These are phyloP conservation scores for Macrosoma leucophasiata DNA, from an alignment of 2,888 invertebrate genomes.

Conservation along the genomic window DNA sequence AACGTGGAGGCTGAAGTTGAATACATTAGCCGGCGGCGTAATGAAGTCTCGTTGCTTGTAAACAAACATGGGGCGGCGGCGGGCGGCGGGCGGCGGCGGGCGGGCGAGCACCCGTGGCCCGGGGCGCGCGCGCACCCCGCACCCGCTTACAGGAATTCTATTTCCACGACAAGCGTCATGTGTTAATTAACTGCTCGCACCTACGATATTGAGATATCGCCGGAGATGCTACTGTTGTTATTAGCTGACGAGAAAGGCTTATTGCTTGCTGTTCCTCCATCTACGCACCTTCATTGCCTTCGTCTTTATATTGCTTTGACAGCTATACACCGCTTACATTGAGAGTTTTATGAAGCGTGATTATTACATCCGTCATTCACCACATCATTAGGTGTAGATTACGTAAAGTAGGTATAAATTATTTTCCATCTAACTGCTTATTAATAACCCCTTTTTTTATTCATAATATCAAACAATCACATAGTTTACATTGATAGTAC, in stretches of 20 bases:
- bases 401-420: too few species aligned
- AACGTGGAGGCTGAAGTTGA: conserved; percentile 76
- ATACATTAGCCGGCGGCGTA: conserved; percentile 76
- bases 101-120: conserved; percentile 28
- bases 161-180: conserved; percentile 73
- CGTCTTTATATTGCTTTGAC: conserved; percentile 29
- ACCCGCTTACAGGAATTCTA: conserved; percentile 69
- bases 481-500: too few species aligned
- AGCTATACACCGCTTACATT: too few species aligned
- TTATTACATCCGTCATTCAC: too few species aligned
- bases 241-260: conserved; percentile 63
- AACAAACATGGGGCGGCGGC: conserved; percentile 58
- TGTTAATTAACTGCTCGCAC: conserved; percentile 74
- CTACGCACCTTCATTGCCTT: conserved; percentile 15
- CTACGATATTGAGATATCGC: conserved; percentile 73
- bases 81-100: conserved; percentile 21
- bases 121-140: conserved; percentile 60
- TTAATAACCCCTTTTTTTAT: too few species aligned
- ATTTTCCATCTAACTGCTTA: too few species aligned
- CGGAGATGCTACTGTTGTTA: conserved; percentile 68
- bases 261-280: conserved; percentile 56
- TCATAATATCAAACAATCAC: too few species aligned
- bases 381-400: too few species aligned
- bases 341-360: too few species aligned
- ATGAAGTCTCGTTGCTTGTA: conserved; percentile 76